phyloP scores from a whole-genome alignment of 2,797 vertebrate species.

The Pantherophis alleghaniensis region DNA sequence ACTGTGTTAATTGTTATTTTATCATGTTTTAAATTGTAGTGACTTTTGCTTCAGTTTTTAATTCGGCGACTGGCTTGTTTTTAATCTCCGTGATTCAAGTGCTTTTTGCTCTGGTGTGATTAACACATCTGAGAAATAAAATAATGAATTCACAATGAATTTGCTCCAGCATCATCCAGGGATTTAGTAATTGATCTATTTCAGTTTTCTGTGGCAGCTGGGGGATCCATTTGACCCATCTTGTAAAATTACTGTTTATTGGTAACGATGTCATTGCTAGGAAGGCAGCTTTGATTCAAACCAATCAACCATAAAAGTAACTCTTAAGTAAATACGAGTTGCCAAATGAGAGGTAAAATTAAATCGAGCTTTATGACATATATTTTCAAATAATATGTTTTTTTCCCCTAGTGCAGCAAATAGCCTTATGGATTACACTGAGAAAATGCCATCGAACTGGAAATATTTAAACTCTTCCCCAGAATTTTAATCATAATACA shows the following conservation, averaged over 20 bases:
- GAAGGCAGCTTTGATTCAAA: background rate
- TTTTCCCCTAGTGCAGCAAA: background rate
- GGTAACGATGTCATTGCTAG: background rate
- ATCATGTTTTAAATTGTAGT: background rate
- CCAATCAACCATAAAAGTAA: background rate
- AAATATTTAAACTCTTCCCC: background rate
- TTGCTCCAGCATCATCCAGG: background rate
- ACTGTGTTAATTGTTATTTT: background rate
- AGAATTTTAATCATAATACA: background rate
- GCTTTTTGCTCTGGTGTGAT: background rate
- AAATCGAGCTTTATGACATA: background rate
- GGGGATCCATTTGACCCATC: background rate
- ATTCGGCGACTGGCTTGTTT: background rate
- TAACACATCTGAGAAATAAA: background rate
- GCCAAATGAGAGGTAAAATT: background rate
- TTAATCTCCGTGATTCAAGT: background rate
- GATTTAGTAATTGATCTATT: background rate
- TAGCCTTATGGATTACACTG: background rate
- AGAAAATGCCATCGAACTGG: background rate
- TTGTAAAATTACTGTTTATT: background rate
- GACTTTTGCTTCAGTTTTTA: background rate
- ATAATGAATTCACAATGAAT: background rate
- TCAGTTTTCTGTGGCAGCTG: background rate
- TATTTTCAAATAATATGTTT: background rate
- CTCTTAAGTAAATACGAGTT: background rate